phyloP scores from a whole-genome alignment of 1,140 invertebrate species.

The Leucophenga varia region DNA sequence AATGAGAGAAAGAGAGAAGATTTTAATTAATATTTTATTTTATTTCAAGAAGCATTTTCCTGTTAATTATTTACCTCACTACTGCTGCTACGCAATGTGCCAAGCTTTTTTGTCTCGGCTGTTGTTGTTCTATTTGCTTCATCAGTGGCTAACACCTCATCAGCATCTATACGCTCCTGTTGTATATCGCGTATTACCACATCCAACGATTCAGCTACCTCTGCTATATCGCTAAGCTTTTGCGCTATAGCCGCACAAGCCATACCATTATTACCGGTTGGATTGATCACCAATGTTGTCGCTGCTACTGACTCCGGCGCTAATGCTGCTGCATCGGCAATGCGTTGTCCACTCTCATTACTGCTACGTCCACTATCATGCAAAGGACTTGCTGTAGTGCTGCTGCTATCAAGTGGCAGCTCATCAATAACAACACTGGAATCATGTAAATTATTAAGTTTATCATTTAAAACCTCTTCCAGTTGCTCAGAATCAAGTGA shows the following conservation, averaged over 20 bases:
- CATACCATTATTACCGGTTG: conserved; percentile 60
- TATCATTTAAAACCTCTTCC: conserved; percentile 7
- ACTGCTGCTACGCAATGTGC: conserved; percentile 25
- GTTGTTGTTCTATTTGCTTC: not conserved
- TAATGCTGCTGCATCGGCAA: conserved; percentile 13
- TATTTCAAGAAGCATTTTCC: no score
- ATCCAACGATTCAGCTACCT: conserved; percentile 68
- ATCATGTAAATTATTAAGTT: conserved; percentile 22
- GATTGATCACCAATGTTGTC: conserved; percentile 16
- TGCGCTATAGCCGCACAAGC: conserved; percentile 68
- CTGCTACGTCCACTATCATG: conserved; percentile 37
- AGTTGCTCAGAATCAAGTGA: conserved; percentile 27
- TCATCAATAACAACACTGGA: conserved; percentile 48
- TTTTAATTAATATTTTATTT: no score
- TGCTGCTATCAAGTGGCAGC: conserved; percentile 32
- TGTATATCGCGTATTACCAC: conserved; percentile 60
- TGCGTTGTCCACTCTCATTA: conserved; percentile 27
- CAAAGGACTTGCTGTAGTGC: conserved; percentile 25
- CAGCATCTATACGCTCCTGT: conserved; percentile 29
- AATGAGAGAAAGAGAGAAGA: conserved; percentile 1
- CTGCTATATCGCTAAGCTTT: conserved; percentile 66
- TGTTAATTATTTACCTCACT: conserved; percentile 35
- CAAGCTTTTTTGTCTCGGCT: conserved; percentile 37
- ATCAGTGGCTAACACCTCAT: conserved; percentile 4
- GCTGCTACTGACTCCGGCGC: conserved; percentile 12